A percentile compares a stretch with the other conserved stretches of the same genome.
phyloP scores from a whole-genome alignment of 2,113 vertebrate species.

The Poeciliopsis occidentalis region DNA sequence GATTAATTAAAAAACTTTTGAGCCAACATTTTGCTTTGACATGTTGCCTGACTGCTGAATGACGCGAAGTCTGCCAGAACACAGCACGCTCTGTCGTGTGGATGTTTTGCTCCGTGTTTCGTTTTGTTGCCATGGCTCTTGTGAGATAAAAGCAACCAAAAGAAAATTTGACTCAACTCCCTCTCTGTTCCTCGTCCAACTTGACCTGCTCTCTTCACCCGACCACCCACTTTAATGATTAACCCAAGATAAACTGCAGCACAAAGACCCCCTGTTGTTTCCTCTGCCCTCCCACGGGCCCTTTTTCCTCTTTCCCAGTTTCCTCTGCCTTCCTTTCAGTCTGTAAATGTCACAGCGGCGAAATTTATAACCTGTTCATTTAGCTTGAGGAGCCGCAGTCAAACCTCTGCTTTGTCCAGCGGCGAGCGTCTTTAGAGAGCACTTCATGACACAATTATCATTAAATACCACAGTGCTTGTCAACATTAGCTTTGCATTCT shows the following conservation, averaged over 20 bases:
- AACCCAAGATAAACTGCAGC: slow-evolving; percentile 58
- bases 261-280: slow-evolving; percentile 56
- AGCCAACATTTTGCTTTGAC: too few species aligned
- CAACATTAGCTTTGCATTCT: neutral
- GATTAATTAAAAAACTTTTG: too few species aligned
- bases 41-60: neutral
- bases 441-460: slow-evolving; percentile 9
- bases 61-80: neutral
- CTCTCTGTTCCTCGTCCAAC: slow-evolving; percentile 51
- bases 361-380: slow-evolving; percentile 54
- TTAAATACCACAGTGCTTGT: neutral
- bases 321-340: slow-evolving; percentile 20
- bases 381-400: slow-evolving; percentile 36
- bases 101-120: slow-evolving; percentile 49
- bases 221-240: slow-evolving; percentile 65
- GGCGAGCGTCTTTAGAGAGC: neutral
- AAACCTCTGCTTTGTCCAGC: slow-evolving; percentile 36
- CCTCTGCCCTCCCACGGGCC: slow-evolving; percentile 3
- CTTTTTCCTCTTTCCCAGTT: neutral
- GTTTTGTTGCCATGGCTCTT: slow-evolving; percentile 51
- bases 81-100: slow-evolving; percentile 4
- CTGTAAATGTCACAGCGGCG: slow-evolving; percentile 48
- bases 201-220: slow-evolving; percentile 36
- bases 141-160: slow-evolving; percentile 45
- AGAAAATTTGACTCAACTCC: slow-evolving; percentile 36